Evolutionary conservation across 1,140 invertebrate genomes (phyloP).

Genomic region (Lordiphosa collinella): DNA sequence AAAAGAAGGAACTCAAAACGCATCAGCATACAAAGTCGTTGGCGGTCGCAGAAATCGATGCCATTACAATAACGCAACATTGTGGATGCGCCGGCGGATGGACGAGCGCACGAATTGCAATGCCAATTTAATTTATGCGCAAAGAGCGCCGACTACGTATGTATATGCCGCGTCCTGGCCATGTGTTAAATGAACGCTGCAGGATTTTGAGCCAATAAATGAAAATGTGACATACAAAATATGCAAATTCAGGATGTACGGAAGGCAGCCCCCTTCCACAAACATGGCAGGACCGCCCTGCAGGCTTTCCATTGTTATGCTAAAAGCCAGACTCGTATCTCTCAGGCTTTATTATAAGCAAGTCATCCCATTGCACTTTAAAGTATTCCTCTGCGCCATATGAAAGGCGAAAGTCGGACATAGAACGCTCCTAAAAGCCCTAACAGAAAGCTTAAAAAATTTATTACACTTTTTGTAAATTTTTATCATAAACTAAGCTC

Average conservation of each 20-base stretch:
- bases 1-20: slow-evolving; percentile 18
- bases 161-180: slow-evolving; percentile 10
- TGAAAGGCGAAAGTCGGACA: too few relatives aligned
- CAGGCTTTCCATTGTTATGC: slow-evolving; percentile 38
- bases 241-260: slow-evolving; percentile 31
- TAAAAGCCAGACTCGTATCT: slow-evolving; percentile 28
- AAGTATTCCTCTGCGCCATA: too few relatives aligned
- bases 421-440: too few relatives aligned
- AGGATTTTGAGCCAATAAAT: slow-evolving; percentile 41
- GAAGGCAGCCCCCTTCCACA: not conserved
- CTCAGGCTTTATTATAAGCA: slow-evolving; percentile 38
- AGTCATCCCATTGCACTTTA: slow-evolving; percentile 4
- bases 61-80: slow-evolving; percentile 49
- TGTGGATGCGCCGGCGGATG: slow-evolving; percentile 12
- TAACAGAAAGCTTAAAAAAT: too few relatives aligned
- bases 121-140: slow-evolving; percentile 47
- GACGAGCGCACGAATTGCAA: slow-evolving; percentile 36
- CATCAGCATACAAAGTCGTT: slow-evolving; percentile 11
- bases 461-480: too few relatives aligned
- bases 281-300: not conserved
- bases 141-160: slow-evolving; percentile 3
- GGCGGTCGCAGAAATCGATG: slow-evolving; percentile 15
- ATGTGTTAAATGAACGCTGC: slow-evolving; percentile 44
- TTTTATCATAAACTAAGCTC: too few relatives aligned
- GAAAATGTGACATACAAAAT: slow-evolving; percentile 47